Percentiles rank a stretch among this genome's conserved stretches.
Evolutionary conservation across 2,113 vertebrate genomes (phyloP).

Genomic region (Chionis minor): DNA sequence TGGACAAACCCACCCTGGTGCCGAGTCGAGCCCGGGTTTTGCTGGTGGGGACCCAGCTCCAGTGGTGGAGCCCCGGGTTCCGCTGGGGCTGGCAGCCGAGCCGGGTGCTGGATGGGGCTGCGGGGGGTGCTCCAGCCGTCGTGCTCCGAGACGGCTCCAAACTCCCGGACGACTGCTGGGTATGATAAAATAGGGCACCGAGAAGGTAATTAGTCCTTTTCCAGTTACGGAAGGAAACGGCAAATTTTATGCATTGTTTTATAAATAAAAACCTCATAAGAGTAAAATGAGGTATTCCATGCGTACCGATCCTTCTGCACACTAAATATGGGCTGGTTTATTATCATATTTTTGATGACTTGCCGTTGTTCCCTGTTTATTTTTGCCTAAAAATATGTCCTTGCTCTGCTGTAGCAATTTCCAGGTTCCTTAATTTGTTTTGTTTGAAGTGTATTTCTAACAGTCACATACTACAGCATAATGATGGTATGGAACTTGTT

Average conservation of each 20-base stretch:
- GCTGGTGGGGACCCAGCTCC: background rate
- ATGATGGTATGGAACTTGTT: background rate
- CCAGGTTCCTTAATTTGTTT: conserved; percentile 18
- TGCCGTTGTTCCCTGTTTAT: background rate
- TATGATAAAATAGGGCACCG: background rate
- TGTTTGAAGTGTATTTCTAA: conserved; percentile 19
- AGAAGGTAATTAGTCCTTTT: background rate
- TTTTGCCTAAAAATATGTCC: conserved; percentile 4
- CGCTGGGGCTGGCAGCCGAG: background rate
- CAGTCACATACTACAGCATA: background rate
- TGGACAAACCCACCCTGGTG: fast-evolving
- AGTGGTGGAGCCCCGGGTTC: fast-evolving
- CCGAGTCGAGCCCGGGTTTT: fast-evolving
- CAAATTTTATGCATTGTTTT: background rate
- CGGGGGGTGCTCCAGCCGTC: background rate
- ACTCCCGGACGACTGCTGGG: fast-evolving
- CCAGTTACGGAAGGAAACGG: background rate
- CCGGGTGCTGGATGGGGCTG: background rate
- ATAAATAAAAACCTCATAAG: background rate
- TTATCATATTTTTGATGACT: background rate
- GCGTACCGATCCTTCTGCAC: background rate
- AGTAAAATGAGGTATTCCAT: background rate
- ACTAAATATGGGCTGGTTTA: background rate
- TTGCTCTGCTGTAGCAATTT: background rate
- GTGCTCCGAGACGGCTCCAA: fast-evolving